Evolutionary conservation across 2,888 invertebrate species (phyloP).

Genomic region (Drosophila merina): DNA sequence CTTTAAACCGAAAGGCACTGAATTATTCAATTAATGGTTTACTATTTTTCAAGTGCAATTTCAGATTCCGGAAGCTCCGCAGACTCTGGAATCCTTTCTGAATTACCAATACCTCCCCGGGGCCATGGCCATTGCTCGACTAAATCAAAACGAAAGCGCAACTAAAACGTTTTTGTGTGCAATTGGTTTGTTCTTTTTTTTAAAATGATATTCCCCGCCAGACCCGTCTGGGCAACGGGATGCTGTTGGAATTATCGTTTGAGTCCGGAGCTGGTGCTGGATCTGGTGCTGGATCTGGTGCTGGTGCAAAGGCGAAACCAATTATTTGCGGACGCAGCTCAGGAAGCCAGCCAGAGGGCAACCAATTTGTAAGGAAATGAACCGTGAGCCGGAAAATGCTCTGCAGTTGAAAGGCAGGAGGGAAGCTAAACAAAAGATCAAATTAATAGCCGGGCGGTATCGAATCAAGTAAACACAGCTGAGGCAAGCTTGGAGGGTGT

Average conservation of each 20-base stretch:
- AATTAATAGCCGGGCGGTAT: slow-evolving; percentile 60
- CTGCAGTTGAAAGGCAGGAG: slow-evolving; percentile 42
- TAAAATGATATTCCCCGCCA: slow-evolving; percentile 70
- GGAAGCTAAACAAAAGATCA: slow-evolving; percentile 75
- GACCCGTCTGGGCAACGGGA: slow-evolving; percentile 50
- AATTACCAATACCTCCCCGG: slow-evolving; percentile 21
- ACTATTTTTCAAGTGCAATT: slow-evolving; percentile 16
- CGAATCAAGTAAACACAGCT: slow-evolving; percentile 61
- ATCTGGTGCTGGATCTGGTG: slow-evolving; percentile 14
- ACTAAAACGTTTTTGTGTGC: slow-evolving; percentile 69
- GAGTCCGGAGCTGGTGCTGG: slow-evolving; percentile 16
- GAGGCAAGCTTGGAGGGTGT: slow-evolving; percentile 5
- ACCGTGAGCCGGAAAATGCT: slow-evolving; percentile 42
- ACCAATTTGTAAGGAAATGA: slow-evolving; percentile 50
- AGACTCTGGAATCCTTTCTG: slow-evolving; percentile 10
- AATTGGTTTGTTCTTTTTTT: slow-evolving; percentile 80
- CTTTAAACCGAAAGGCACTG: not conserved
- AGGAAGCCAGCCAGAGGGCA: slow-evolving; percentile 38
- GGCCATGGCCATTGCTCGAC: slow-evolving; percentile 26
- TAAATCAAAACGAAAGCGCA: slow-evolving; percentile 53
- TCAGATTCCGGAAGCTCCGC: not conserved
- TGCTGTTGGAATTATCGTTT: slow-evolving; percentile 2
- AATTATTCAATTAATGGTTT: too few relatives aligned
- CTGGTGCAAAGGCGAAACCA: slow-evolving; percentile 59
- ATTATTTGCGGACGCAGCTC: slow-evolving; percentile 61